Base-by-base conservation (phyloP, 2,888 invertebrate genomes). In the Brachypalpus laphriformis region DNA sequence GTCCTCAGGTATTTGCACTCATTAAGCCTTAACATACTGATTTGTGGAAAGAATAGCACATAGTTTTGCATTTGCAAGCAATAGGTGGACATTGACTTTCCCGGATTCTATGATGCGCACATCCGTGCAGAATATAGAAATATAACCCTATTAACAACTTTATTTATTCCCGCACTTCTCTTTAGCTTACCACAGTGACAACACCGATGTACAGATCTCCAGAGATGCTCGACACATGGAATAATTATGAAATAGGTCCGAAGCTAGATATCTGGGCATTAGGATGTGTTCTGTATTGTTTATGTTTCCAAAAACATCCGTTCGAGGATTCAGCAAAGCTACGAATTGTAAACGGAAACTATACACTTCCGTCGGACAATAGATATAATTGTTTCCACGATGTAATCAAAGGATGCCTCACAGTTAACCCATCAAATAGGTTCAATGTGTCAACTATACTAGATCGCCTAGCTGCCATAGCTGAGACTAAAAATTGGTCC, bases 191-290 rank as follows among this genome's bases (percentile, higher is more conserved):
- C 14, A 89, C 90, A 2, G 90, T 91, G 3, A 97, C 97, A 20
- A 97, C 97, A 8, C 97, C 97, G 0, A 97, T 97, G 99, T 99
- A 99, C 92, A 94, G 99, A 90, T 97, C 99, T 0, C 99, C 99
- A 31, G 99, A 99, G 93, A 98, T 99, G 96, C 93, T 99, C 87
- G 99, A 99, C 91, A 97, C 98, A 3, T 99, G 99, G 97, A 97
- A 96, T 89, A 98, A 99, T 91, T 96, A 96, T 90, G 96, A 96
- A 85, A 98, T 99, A 87, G 98, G 98, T 74, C 94, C 96, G 87
- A 95, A 96, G 49, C 95, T 96, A 1, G 99, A 99, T 92, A 94
- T 98, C 40, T 99, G 99, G 99, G 99, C 99, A 0, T 93, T 99
- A 11, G 99, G 99, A 6, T 99, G 99, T 92, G 95, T 99, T 87